phyloP scores from a whole-genome alignment of 2,797 vertebrate species.

The Platalea minor region DNA sequence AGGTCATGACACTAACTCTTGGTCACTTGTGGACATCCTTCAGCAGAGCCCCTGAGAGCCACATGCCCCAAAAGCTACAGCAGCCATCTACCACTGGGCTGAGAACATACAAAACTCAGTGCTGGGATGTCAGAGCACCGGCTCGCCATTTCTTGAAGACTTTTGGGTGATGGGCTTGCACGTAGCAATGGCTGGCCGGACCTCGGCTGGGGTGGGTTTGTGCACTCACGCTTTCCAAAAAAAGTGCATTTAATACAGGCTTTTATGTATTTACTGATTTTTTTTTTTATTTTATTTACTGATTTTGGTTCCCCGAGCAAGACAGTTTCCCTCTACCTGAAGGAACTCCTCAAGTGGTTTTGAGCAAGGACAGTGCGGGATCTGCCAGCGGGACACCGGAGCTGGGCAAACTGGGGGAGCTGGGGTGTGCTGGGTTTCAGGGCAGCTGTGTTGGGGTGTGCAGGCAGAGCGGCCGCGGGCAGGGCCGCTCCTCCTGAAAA shows the following conservation, averaged over 20 bases:
- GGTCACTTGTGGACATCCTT: neutral
- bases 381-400: neutral
- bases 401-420: rapidly evolving
- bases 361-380: rapidly evolving
- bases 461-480: neutral
- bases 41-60: neutral
- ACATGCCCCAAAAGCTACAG: neutral
- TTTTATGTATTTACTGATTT: neutral
- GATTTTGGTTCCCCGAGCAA: rapidly evolving
- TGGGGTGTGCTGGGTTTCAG: neutral
- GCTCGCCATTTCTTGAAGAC: rapidly evolving
- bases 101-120: neutral
- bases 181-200: rapidly evolving
- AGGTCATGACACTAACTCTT: neutral
- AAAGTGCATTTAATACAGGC: rapidly evolving
- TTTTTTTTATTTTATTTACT: neutral
- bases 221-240: rapidly evolving
- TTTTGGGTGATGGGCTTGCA: rapidly evolving
- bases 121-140: rapidly evolving
- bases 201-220: neutral
- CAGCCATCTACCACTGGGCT: rapidly evolving
- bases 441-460: neutral
- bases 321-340: neutral
- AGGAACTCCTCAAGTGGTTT: neutral
- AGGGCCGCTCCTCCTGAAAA: neutral